Evolutionary conservation across 2,888 invertebrate genomes (phyloP).

Genomic region (Cephus sareptanus): DNA sequence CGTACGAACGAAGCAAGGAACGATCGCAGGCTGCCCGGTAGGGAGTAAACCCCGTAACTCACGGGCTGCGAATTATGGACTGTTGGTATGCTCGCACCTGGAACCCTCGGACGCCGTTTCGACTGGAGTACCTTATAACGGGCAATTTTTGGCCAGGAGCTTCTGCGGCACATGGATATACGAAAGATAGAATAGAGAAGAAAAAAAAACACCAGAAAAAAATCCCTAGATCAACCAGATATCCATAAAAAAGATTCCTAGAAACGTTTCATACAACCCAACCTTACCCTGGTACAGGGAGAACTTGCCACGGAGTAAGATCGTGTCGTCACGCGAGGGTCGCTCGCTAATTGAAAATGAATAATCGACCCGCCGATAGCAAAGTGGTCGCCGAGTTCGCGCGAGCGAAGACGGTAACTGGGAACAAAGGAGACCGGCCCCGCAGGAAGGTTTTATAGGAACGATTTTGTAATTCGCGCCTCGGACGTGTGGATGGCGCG

Average conservation of each 20-base stretch:
- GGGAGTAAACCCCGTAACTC: conserved; percentile 46
- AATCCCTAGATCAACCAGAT: too few relatives aligned
- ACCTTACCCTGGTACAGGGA: too few relatives aligned
- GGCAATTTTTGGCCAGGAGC: too few relatives aligned
- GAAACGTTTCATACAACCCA: too few relatives aligned
- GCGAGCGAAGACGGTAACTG: too few relatives aligned
- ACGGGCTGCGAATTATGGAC: conserved; percentile 44
- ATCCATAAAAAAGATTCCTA: too few relatives aligned
- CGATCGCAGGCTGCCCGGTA: conserved; percentile 35
- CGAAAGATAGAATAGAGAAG: rapidly evolving
- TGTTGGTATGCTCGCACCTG: conserved; percentile 41
- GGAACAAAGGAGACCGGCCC: too few relatives aligned
- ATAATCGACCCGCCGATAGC: conserved; percentile 23
- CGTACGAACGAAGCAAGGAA: conserved; percentile 26
- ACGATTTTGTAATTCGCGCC: conserved; percentile 41
- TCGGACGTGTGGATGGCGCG: conserved; percentile 23
- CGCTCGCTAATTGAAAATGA: conserved; percentile 45
- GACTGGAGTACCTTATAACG: too few relatives aligned
- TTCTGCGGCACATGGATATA: too few relatives aligned
- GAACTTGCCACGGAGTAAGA: too few relatives aligned
- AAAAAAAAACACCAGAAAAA: too few relatives aligned
- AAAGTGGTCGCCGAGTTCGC: too few relatives aligned
- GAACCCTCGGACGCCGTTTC: conserved; percentile 10
- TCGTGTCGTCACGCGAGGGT: conserved; percentile 32
- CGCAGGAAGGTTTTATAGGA: background rate